phyloP scores from a whole-genome alignment of 2,797 vertebrate species.

The Brachyrhaphis roseni region DNA sequence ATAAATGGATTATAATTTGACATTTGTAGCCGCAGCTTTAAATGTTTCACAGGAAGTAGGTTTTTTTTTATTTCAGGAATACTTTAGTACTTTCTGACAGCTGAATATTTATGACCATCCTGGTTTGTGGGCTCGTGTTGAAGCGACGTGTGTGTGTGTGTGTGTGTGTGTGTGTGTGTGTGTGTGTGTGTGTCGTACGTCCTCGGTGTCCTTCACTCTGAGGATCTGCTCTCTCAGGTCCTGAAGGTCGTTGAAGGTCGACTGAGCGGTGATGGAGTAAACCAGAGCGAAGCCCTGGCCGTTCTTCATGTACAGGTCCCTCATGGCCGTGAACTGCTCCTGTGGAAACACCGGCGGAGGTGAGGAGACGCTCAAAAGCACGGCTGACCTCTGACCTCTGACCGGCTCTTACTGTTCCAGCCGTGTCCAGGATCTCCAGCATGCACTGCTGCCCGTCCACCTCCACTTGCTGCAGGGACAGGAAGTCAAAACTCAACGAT shows the following conservation, averaged over 20 bases:
- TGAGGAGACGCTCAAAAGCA: background rate
- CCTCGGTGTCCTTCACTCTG: slow-evolving; percentile 88
- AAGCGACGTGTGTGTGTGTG: background rate
- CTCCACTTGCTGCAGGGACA: slow-evolving; percentile 90
- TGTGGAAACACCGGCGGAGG: slow-evolving; percentile 49
- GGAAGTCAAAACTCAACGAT: background rate
- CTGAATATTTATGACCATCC: background rate
- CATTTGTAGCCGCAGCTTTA: background rate
- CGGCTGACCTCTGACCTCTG: background rate
- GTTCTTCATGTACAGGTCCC: slow-evolving; percentile 97
- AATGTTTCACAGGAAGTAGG: background rate
- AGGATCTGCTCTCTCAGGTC: slow-evolving; percentile 96
- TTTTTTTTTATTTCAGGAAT: background rate
- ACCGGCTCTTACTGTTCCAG: slow-evolving; percentile 88
- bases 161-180: background rate
- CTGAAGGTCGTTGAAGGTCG: slow-evolving; percentile 96
- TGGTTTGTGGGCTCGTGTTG: background rate
- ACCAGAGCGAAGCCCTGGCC: slow-evolving; percentile 96
- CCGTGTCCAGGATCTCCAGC: slow-evolving; percentile 96
- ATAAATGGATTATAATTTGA: background rate
- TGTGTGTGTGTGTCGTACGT: slow-evolving; percentile 54
- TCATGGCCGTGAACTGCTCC: slow-evolving; percentile 97
- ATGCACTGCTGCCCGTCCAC: slow-evolving; percentile 96
- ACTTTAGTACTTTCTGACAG: background rate
- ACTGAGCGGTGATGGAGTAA: slow-evolving; percentile 96